Conservation (phyloP, 2,797 vertebrate species). For the Capromys pilorides region DNA sequence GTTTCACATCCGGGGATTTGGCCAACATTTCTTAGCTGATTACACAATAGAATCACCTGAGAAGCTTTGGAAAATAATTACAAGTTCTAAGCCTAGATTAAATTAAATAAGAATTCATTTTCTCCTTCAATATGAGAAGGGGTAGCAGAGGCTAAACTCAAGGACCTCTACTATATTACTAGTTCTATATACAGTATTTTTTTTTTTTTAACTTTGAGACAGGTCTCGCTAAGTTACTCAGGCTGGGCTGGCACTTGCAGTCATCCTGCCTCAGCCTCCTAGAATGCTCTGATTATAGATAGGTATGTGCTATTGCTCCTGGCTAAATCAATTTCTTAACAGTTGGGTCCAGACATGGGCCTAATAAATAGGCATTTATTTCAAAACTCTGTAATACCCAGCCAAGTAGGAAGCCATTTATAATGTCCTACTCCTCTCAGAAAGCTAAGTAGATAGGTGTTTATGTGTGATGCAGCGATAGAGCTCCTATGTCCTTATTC, state of each 20-base stretch:
- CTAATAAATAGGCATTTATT: not conserved
- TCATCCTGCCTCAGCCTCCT: not conserved
- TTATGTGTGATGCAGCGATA: not conserved
- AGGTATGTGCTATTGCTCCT: not conserved
- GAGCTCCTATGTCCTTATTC: not conserved
- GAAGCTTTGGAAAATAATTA: conserved; percentile 28
- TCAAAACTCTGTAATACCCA: not conserved
- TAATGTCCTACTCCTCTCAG: not conserved
- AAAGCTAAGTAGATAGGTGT: not conserved
- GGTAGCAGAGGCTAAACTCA: not conserved
- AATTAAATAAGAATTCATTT: conserved; percentile 24
- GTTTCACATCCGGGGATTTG: conserved; percentile 35
- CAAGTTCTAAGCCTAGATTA: not conserved
- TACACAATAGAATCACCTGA: not conserved
- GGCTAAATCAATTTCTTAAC: not conserved
- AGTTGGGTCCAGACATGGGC: not conserved
- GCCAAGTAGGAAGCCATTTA: not conserved
- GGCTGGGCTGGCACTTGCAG: not conserved
- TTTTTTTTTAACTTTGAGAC: not conserved
- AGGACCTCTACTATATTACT: not conserved
- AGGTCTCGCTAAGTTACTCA: not conserved
- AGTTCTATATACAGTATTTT: not conserved
- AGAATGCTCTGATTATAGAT: not conserved
- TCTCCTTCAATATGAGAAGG: not conserved
- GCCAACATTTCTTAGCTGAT: not conserved